These are phyloP conservation scores for Orthosia cruda DNA, from an alignment of 2,888 invertebrate species.

Conservation along the genomic window DNA sequence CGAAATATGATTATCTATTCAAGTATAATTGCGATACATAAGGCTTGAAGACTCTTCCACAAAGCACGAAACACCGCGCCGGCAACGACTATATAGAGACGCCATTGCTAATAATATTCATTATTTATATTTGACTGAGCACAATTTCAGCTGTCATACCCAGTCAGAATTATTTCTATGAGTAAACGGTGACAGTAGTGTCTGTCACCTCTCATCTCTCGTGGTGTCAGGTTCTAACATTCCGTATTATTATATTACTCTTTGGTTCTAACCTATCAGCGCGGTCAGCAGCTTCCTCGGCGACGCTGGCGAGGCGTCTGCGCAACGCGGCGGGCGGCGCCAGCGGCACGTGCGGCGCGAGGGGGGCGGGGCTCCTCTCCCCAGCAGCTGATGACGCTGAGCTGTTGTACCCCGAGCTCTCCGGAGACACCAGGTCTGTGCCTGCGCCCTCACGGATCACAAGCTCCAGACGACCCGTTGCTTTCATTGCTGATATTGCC, in stretches of 20 bases:
- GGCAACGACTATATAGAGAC: not conserved
- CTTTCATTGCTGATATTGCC: slow-evolving; percentile 96
- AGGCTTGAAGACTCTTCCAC: not conserved
- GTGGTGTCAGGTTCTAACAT: slow-evolving; percentile 66
- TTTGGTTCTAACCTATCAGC: slow-evolving; percentile 90
- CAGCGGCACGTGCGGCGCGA: slow-evolving; percentile 76
- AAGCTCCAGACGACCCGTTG: slow-evolving; percentile 94
- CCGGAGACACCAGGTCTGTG: slow-evolving; percentile 95
- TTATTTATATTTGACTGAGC: not conserved
- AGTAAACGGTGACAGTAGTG: not conserved
- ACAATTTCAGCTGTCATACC: not conserved
- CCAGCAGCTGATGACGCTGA: slow-evolving; percentile 96
- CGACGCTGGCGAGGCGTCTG: slow-evolving; percentile 94
- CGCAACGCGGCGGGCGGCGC: slow-evolving; percentile 93
- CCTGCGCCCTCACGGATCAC: slow-evolving; percentile 95
- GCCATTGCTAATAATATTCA: not conserved
- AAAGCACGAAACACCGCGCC: not conserved
- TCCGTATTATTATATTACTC: no score
- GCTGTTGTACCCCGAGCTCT: slow-evolving; percentile 96
- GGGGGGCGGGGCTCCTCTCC: slow-evolving; percentile 93
- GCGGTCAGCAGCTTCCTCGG: slow-evolving; percentile 93
- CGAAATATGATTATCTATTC: not conserved
- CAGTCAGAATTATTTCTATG: not conserved
- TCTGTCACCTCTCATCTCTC: not conserved
- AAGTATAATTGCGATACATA: not conserved